phyloP scores from a whole-genome alignment of 2,888 invertebrate species.

The Idaea aversata region DNA sequence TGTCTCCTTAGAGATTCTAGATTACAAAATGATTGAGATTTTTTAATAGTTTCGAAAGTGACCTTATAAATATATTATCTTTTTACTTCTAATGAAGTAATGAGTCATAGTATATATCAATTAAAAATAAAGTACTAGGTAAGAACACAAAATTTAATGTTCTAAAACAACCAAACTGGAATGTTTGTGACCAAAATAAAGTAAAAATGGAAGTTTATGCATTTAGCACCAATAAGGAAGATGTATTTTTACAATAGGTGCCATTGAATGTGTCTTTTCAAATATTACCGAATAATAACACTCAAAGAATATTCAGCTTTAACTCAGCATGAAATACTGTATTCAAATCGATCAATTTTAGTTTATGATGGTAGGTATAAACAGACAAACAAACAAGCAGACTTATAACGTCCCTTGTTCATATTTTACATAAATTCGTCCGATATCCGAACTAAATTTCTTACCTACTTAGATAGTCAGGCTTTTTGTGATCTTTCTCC shows the following conservation, averaged over 20 bases:
- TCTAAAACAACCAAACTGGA: neutral
- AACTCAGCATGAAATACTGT: too few species aligned
- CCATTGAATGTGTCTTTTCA: neutral
- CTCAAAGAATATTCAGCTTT: neutral
- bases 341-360: too few species aligned
- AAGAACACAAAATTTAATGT: neutral
- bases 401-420: too few species aligned
- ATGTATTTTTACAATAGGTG: neutral
- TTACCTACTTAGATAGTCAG: neutral
- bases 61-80: too few species aligned
- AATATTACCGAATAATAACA: neutral
- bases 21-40: too few species aligned
- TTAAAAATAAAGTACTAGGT: too few species aligned
- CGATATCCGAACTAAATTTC: neutral
- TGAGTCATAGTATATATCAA: too few species aligned
- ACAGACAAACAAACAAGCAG: too few species aligned
- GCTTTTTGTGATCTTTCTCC: neutral
- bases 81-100: too few species aligned
- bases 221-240: neutral
- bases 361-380: too few species aligned
- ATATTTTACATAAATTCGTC: too few species aligned
- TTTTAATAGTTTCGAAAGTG: too few species aligned
- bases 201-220: neutral
- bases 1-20: neutral
- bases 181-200: slow-evolving; percentile 1